These are phyloP conservation scores for Sylvicapra grimmia DNA, from an alignment of 2,113 vertebrate genomes.

Conservation along the genomic window DNA sequence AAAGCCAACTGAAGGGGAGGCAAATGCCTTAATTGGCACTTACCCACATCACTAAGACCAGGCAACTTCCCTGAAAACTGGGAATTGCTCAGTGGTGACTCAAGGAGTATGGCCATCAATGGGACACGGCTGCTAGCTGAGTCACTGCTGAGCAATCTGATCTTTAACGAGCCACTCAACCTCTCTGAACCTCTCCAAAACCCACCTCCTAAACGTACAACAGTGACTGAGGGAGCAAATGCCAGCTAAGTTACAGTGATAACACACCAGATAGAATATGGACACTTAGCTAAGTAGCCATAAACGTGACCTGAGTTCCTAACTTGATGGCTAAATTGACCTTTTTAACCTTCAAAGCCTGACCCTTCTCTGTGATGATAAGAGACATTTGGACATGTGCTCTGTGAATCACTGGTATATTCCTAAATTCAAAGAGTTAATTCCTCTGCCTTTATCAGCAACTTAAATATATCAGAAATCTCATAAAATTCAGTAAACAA, in stretches of 20 bases:
- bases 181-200: not conserved
- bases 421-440: not conserved
- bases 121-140: not conserved
- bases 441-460: not conserved
- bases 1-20: not conserved
- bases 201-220: not conserved
- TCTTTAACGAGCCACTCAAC: not conserved
- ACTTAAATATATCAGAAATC: not conserved
- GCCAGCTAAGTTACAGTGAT: not conserved
- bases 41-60: not conserved
- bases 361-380: not conserved
- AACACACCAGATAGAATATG: not conserved
- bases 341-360: not conserved
- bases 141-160: not conserved
- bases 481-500: not conserved
- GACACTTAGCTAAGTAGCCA: not conserved
- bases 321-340: not conserved
- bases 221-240: not conserved
- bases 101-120: not conserved
- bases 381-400: not conserved
- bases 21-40: not conserved
- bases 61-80: not conserved
- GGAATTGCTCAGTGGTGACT: not conserved
- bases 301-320: too few species aligned
- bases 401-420: not conserved